phyloP scores from a whole-genome alignment of 2,888 invertebrate species.

The Acronicta psi region DNA sequence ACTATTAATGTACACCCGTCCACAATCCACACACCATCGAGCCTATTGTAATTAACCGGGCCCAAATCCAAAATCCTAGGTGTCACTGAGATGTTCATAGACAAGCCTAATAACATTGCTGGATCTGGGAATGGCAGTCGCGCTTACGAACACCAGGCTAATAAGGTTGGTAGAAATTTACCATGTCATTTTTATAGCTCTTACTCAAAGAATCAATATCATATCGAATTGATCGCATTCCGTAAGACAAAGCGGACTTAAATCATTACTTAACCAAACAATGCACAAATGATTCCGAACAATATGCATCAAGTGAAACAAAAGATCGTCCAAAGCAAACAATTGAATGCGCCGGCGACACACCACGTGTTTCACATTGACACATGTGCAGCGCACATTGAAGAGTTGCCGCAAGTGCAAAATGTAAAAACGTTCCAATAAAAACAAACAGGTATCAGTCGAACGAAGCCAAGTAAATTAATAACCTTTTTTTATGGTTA shows the following conservation, averaged over 20 bases:
- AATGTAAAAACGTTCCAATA: constrained; percentile 32
- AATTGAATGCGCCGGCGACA: constrained; percentile 46
- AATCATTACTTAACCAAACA: constrained; percentile 20
- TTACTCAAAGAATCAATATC: background rate
- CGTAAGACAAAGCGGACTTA: background rate
- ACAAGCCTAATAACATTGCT: too few relatives aligned
- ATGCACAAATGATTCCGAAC: constrained; percentile 24
- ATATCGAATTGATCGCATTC: background rate
- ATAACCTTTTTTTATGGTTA: background rate
- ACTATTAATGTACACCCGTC: too few relatives aligned
- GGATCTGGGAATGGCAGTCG: too few relatives aligned
- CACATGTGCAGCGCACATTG: constrained; percentile 68
- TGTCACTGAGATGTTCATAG: too few relatives aligned
- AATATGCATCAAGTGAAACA: constrained; percentile 29
- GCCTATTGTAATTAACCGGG: too few relatives aligned
- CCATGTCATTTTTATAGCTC: background rate
- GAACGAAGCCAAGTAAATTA: background rate
- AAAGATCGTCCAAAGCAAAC: constrained; percentile 42
- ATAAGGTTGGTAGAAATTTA: too few relatives aligned
- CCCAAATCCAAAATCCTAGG: too few relatives aligned
- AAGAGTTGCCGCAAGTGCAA: constrained; percentile 30
- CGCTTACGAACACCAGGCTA: too few relatives aligned
- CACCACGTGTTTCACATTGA: constrained; percentile 61
- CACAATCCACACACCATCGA: too few relatives aligned
- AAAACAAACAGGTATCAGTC: constrained; percentile 9